Evolutionary conservation across 2,113 vertebrate genomes (phyloP), one percentile per base, ranked within the genome.

Genomic region (Blennius ocellaris): DNA sequence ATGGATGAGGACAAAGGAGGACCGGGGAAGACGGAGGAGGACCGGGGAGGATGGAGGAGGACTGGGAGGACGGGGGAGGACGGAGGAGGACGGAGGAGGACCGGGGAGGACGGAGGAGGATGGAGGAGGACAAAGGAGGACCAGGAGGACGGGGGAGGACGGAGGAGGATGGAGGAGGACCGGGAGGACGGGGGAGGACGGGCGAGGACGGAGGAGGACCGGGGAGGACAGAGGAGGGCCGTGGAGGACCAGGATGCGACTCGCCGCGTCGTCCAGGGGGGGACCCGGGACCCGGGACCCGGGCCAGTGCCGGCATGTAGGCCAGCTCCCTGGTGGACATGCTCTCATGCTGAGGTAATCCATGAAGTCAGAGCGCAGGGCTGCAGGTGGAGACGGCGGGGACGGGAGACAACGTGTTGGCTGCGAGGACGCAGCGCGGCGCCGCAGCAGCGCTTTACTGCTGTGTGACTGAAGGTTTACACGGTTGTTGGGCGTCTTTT

Each of bases 341-440:
- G 87, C 56, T 90, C 89, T 85, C 84, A 80, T 41, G 55, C 69
- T 90, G 90, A 92, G 88, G 87, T 90, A 83, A 91, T 87, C 78
- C 78, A 89, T 92, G 84, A 92, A 81, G 87, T 90, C 83, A 93
- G 56, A 11, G 51, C 79, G 63, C 80, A 6, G 65, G 60, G 80
- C 83, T 90, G 87, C 89, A 94, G 90, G 90, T 93, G 89, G 90
- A 88, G 81, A 80, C 21, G 72, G 2, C 49, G 55, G 75, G 55
- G 75, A 85, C 81, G 80, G 52, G 75, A 53, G 75, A 85, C 81
- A 77, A 89, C 72, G 49, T 84, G 87, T 78, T 78, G 66, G 80
- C 68, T 80, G 70, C 82, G 69, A 74, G 53, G 39, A 38, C 62
- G 78, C 43, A 39, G 39, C 44, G 53, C 78, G 92, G 30, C 21